These are phyloP conservation scores for Coremacera marginata DNA, from an alignment of 2,888 invertebrate species.

Conservation along the genomic window DNA sequence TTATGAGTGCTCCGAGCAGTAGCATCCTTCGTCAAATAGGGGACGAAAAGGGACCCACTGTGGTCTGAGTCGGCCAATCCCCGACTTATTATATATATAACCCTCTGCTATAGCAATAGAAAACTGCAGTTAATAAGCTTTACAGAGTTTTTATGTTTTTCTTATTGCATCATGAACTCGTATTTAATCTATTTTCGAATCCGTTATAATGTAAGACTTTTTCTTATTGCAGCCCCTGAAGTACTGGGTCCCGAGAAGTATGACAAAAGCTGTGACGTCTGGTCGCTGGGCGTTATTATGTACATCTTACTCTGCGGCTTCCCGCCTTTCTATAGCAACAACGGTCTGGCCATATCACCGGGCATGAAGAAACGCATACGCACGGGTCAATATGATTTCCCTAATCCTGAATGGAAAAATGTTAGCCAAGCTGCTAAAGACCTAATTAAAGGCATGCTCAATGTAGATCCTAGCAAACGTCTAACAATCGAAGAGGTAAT, in stretches of 20 bases:
- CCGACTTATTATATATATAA: too few species aligned
- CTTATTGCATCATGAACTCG: not conserved
- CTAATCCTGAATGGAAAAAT: slow-evolving; percentile 94
- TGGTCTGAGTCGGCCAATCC: too few species aligned
- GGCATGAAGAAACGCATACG: slow-evolving; percentile 95
- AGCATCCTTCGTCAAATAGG: too few species aligned
- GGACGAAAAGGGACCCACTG: too few species aligned
- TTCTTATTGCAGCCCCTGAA: slow-evolving; percentile 70
- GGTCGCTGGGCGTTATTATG: slow-evolving; percentile 99
- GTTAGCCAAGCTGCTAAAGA: slow-evolving; percentile 96
- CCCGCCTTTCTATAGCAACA: slow-evolving; percentile 98
- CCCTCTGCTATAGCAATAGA: too few species aligned
- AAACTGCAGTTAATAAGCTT: too few species aligned
- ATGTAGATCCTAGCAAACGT: slow-evolving; percentile 92
- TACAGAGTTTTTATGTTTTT: too few species aligned
- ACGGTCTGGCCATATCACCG: slow-evolving; percentile 97
- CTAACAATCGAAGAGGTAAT: slow-evolving; percentile 92
- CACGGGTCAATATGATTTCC: slow-evolving; percentile 97
- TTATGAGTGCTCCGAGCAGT: too few species aligned
- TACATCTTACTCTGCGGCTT: slow-evolving; percentile 98
- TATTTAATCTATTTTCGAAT: not conserved
- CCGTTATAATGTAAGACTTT: not conserved
- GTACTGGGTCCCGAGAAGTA: slow-evolving; percentile 97
- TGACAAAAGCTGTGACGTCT: slow-evolving; percentile 99
- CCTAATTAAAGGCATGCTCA: slow-evolving; percentile 93